Percentiles rank a stretch among this genome's conserved stretches.
Conservation (phyloP, 2,113 vertebrate species). For the Embiotoca jacksoni region DNA sequence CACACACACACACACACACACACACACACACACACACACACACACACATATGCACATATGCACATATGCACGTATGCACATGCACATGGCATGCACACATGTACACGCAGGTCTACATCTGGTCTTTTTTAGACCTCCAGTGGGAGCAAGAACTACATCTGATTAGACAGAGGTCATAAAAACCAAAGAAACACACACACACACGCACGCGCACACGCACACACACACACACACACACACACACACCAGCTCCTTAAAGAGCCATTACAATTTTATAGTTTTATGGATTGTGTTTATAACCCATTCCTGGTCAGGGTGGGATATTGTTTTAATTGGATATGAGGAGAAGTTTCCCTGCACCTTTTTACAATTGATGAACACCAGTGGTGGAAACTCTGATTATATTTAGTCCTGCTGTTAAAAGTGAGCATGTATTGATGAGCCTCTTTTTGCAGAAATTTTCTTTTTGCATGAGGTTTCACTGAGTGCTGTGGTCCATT, state of each 20-base stretch:
- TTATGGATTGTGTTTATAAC: slow-evolving; percentile 27
- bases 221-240: slow-evolving; percentile 28
- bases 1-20: slow-evolving; percentile 17
- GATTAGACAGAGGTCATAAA: slow-evolving; percentile 43
- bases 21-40: slow-evolving; percentile 11
- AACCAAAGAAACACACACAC: slow-evolving; percentile 29
- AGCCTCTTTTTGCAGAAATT: not conserved
- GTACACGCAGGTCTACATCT: slow-evolving; percentile 35
- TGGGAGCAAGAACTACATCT: slow-evolving; percentile 33
- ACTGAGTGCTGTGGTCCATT: slow-evolving; percentile 7
- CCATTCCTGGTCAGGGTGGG: slow-evolving; percentile 18
- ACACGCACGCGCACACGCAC: slow-evolving; percentile 24
- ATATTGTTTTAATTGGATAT: slow-evolving; percentile 16
- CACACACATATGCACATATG: not conserved
- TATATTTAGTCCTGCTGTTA: not conserved
- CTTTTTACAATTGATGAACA: not conserved
- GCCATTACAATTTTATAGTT: slow-evolving; percentile 24
- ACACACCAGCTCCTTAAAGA: slow-evolving; percentile 26
- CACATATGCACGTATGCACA: not conserved
- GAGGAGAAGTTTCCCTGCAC: slow-evolving; percentile 4
- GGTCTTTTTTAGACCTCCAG: slow-evolving; percentile 42
- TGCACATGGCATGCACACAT: not conserved
- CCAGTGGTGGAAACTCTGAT: not conserved
- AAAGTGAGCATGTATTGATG: not conserved
- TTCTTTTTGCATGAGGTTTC: not conserved